Evolutionary conservation across 2,797 vertebrate species (phyloP).

Genomic region (Arctocebus calabarensis): DNA sequence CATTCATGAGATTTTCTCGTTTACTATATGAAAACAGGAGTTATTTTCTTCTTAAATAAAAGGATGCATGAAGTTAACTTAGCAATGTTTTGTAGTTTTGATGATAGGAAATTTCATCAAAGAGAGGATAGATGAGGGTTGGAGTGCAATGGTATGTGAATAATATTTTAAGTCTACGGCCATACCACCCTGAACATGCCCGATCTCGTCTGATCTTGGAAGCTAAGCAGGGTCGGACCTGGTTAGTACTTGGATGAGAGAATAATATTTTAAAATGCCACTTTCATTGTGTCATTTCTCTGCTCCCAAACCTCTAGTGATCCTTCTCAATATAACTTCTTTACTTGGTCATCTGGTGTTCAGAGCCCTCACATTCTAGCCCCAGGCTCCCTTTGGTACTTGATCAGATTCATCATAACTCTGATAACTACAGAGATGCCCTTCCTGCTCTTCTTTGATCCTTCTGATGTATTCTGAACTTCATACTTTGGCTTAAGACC

Average conservation of each 20-base stretch:
- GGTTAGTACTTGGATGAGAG: too few relatives aligned
- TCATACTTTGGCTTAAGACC: neutral
- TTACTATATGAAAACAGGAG: too few relatives aligned
- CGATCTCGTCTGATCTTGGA: too few relatives aligned
- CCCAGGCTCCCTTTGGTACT: neutral
- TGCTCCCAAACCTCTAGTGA: neutral
- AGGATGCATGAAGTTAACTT: constrained; percentile 24
- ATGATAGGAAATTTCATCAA: constrained; percentile 51
- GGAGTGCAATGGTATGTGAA: neutral
- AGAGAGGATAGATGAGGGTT: neutral
- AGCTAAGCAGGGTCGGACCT: too few relatives aligned
- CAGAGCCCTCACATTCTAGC: neutral
- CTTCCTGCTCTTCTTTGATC: neutral
- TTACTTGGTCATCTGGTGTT: neutral
- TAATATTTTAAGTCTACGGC: constrained; percentile 49
- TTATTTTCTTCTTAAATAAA: constrained; percentile 54
- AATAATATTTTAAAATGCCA: constrained; percentile 46
- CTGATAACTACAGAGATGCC: neutral
- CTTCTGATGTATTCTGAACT: neutral
- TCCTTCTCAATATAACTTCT: neutral
- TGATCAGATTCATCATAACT: constrained; percentile 8
- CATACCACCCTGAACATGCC: too few relatives aligned
- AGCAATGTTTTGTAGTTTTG: constrained; percentile 19
- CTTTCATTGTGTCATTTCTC: constrained; percentile 19
- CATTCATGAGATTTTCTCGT: too few relatives aligned